A percentile compares a stretch with the other conserved stretches of the same genome.
Evolutionary conservation across 1,140 invertebrate species (phyloP).

Genomic region (Sarcophaga peregrina): DNA sequence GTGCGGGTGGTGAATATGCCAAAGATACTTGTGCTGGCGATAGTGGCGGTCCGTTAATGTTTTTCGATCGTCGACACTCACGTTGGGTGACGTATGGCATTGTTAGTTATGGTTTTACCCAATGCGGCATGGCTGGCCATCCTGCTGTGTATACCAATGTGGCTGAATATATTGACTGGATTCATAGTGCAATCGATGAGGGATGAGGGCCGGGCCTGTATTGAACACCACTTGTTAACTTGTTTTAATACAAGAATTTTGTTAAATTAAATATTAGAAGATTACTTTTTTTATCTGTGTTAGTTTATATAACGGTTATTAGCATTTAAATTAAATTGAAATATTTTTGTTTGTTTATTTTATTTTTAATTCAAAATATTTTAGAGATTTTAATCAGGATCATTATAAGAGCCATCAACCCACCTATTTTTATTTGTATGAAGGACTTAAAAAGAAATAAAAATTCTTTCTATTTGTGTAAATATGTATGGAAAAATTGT

Average conservation of each 20-base stretch:
- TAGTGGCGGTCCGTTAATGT: slow-evolving; percentile 72
- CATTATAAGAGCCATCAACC: background rate
- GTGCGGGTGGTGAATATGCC: slow-evolving; percentile 74
- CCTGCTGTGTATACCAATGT: slow-evolving; percentile 72
- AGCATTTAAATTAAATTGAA: no score
- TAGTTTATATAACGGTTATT: no score
- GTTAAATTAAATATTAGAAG: background rate
- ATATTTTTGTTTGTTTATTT: slow-evolving; percentile 8
- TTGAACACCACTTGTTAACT: background rate
- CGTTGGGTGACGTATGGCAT: slow-evolving; percentile 69
- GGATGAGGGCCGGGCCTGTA: background rate
- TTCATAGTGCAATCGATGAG: slow-evolving; percentile 48
- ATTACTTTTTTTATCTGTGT: background rate
- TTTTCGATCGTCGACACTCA: slow-evolving; percentile 56
- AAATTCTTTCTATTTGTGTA: background rate
- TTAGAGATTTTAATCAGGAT: background rate
- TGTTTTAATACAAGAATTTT: background rate
- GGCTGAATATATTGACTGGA: slow-evolving; percentile 68
- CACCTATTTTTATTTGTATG: background rate
- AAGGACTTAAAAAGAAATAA: background rate
- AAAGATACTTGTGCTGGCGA: slow-evolving; percentile 77
- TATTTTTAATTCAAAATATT: background rate
- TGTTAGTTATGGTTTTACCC: slow-evolving; percentile 72
- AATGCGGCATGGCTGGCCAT: slow-evolving; percentile 69
- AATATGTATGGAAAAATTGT: background rate